Evolutionary conservation across 2,797 vertebrate genomes (phyloP).

Genomic region (Cossypha dichroa): DNA sequence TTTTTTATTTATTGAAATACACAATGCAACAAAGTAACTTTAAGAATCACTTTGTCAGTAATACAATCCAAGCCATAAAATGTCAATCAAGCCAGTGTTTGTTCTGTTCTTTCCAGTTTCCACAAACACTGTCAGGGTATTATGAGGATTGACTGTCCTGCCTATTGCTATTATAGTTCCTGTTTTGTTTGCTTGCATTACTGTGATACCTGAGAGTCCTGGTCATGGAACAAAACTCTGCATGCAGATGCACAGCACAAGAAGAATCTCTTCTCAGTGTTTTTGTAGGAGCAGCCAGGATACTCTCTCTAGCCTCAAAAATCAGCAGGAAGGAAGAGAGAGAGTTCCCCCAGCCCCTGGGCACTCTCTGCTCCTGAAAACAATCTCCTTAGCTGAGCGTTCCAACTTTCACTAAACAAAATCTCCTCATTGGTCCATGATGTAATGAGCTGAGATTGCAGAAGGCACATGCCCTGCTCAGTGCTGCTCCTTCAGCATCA

Average conservation of each 20-base stretch:
- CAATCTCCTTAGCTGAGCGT: not conserved
- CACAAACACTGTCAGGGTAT: not conserved
- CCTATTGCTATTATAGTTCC: slow-evolving; percentile 25
- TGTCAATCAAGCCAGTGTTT: not conserved
- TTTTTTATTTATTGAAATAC: not conserved
- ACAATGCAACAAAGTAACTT: not conserved
- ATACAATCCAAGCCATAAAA: not conserved
- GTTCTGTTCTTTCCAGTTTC: slow-evolving; percentile 36
- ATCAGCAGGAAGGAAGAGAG: not conserved
- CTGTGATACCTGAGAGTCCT: slow-evolving; percentile 3
- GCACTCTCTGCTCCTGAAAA: not conserved
- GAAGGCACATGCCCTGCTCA: fast-evolving
- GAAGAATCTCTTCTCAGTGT: not conserved
- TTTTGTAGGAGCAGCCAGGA: not conserved
- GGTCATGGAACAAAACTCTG: not conserved
- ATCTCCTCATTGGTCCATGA: fast-evolving
- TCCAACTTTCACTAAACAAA: not conserved
- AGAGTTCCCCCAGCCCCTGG: not conserved
- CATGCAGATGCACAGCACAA: not conserved
- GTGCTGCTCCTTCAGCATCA: not conserved
- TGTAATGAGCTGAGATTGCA: not conserved
- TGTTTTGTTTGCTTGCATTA: slow-evolving; percentile 32
- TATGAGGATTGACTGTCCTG: slow-evolving; percentile 48
- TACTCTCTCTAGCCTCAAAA: not conserved
- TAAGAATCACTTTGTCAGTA: not conserved